Evolutionary conservation across 2,113 vertebrate genomes (phyloP), one percentile per base, ranked within the genome.

Genomic region (Lynx canadensis): DNA sequence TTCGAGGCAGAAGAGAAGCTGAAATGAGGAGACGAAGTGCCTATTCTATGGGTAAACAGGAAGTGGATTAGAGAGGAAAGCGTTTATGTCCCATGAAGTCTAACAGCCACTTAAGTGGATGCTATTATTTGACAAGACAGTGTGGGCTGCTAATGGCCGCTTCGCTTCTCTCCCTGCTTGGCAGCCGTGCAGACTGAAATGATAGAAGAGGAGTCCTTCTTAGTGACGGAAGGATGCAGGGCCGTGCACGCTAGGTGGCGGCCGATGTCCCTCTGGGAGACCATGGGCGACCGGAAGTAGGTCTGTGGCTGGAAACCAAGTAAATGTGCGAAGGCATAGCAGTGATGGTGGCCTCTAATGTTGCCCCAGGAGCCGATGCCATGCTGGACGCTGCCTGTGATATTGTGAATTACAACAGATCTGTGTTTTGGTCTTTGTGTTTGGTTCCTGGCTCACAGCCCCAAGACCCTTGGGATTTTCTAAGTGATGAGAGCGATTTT

Each of bases 21-120:
- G 68, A 73, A 85, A 95, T 13, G 76, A 86, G 45, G 85, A 73
- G 95, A 96, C 93, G 52, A 45, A 71, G 81, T 74, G 38, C 87
- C 96, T 69, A 21, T 94, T 80, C 91, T 55, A 78, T 90, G 92
- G 95, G 89, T 71, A 98, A 69, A 91, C 82, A 92, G 82, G 88
- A 73, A 89, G 78, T 52, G 50, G 87, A 86, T 31, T 89, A 41
- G 92, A 91, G 84, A 65, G 87, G 69, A 93, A 88, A 52, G 36
- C 0, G 15, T 89, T 98, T 86, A 87, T 91, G 86, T 45, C 52
- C 96, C 82, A 7, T 48, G 76, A 87, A 94, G 16, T 25, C 88
- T 85, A 78, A 71, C 69, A 71, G 91, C 81, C 96, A 38, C 85
- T 94, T 73, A 78, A 66, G 92, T 31, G 84, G 78, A 50, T 7